Evolutionary conservation across 2,113 vertebrate species (phyloP), one percentile per base, ranked within the genome.

Genomic region (Pangasianodon gigas): DNA sequence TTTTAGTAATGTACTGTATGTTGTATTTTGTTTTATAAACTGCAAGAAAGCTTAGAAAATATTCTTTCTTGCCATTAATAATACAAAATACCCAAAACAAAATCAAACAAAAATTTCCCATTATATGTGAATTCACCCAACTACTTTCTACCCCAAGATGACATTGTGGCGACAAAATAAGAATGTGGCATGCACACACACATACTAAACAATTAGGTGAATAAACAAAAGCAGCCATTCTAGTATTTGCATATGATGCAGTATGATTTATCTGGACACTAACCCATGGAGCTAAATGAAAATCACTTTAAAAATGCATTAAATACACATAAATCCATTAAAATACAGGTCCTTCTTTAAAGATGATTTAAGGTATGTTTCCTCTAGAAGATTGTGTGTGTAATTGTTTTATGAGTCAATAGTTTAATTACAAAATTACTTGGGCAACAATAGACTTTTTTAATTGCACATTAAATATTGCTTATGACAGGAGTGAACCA

Each of bases 331-430:
- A 56, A 84, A 84, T 74, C 77, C 69, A n/a, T 82, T 79, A 26
- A n/a, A 37, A 56, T 24, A 85, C n/a, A 52, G 26, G 11, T 69
- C 58, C 54, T 11, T 44, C 16, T 62, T 88, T 60, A 62, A 52
- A 8, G 67, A 82, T 82, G 51, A 56, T 82, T 82, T 88, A 48
- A 80, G 83, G 81, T 48, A 74, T 71, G 41, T 58, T 91, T 87
- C 7, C 67, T 82, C 9, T 86, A 85, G 32, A n/a, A 58, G 29
- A 83, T 82, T 85, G 48, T 82, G 86, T 88, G n/a, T 69, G 71
- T 87, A 90, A 91, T 88, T 88, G 87, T 84, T 91, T 90, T 91
- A 91, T 88, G 87, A 86, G 58, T 91, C 83, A 88, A 88, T 90
- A 90, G 88, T 90, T 90, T 86, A 90, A 81, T 90, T 90, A 83